Base-by-base conservation (phyloP, 2,113 vertebrate species). In the Ceratotherium simum region DNA sequence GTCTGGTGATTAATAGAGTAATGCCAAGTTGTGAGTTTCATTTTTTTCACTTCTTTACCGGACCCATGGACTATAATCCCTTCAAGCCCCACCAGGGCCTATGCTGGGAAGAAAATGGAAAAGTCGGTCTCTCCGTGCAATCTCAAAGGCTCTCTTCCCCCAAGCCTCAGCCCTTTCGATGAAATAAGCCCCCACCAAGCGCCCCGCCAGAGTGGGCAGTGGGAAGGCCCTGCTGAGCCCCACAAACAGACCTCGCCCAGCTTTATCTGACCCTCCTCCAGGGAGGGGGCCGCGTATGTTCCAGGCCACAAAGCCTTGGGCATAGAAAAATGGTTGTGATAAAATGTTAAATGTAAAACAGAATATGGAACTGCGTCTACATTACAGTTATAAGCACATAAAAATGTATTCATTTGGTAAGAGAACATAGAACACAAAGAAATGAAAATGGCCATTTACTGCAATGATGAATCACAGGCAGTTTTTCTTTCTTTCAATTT, bases 401-500 rank as follows among this genome's bases (percentile, higher is more conserved):
- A 91, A 91, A 80, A 54, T 36, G 33, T 56, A 33, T 36, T 92
- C 65, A 58, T 72, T 64, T 54, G 58, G n/a, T 67, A 64, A 76
- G 60, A 73, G 65, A 95, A 76, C n/a, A 51, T 0, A 39, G 79
- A 94, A 87, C 39, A 25, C 0, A 6, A n/a, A 81, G 48, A 64
- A 54, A 72, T 12, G 85, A 90, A 94, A 96, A 90, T 10, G 65
- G 46, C 36, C 90, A 67, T 90, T 96, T 86, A 75, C 13, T 29
- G 79, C 8, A 2, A 60, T 29, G 90, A 92, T 36, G 83, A 96
- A 39, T 87, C 69, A 46, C 36, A 21, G 69, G 51, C 42, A 39
- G n/a, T 9, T 83, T 95, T 86, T 93, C 69, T 85, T 84, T 87
- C 75, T 75, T 96, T 97, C 83, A 23, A 42, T 90, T 92, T 92